Conservation (phyloP, 2,797 vertebrate genomes). For the Leptatherina wallacei region DNA sequence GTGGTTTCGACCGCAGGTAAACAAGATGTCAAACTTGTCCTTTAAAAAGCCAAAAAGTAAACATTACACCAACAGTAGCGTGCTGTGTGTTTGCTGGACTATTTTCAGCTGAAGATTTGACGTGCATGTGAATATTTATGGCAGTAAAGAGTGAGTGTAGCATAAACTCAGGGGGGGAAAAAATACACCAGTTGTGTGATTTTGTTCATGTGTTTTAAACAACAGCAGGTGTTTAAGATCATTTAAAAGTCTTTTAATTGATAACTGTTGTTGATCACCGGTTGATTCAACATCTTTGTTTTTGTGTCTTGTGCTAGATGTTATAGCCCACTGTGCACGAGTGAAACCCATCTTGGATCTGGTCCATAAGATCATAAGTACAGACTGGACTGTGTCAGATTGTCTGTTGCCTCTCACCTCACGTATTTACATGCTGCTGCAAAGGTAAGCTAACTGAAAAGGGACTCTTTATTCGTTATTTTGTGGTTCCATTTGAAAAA, state of each 20-base stretch:
- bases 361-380: conserved; percentile 95
- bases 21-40: neutral
- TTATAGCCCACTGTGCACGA: conserved; percentile 92
- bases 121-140: neutral
- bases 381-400: conserved; percentile 94
- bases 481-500: fast-evolving
- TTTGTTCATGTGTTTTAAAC: neutral
- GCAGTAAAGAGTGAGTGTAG: neutral
- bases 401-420: conserved; percentile 96
- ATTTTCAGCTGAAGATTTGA: neutral
- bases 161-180: neutral
- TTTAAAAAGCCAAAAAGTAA: neutral
- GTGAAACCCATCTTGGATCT: conserved; percentile 97
- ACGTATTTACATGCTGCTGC: conserved; percentile 96
- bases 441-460: conserved; percentile 83
- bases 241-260: neutral
- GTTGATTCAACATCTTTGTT: neutral
- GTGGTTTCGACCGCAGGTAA: conserved; percentile 98
- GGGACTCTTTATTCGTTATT: neutral
- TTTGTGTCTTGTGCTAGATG: conserved; percentile 78
- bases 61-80: neutral
- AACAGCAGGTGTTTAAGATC: neutral
- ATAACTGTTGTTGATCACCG: neutral
- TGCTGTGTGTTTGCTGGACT: neutral
- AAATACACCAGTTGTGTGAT: neutral